phyloP scores from a whole-genome alignment of 2,888 invertebrate genomes.

The Chalcis sispes region DNA sequence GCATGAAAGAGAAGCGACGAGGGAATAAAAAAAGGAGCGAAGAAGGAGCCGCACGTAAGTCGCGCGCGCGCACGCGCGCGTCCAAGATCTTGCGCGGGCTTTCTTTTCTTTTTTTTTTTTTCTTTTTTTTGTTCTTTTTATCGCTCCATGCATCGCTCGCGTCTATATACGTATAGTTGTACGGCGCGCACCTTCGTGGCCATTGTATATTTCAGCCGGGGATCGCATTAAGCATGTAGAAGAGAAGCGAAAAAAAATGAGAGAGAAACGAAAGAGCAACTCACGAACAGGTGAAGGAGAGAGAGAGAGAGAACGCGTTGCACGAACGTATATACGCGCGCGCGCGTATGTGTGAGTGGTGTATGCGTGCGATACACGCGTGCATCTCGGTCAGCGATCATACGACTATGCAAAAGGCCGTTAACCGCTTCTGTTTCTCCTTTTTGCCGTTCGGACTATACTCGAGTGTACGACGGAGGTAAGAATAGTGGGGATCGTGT shows the following conservation, averaged over 20 bases:
- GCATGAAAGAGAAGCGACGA: no score
- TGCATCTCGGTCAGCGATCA: constrained; percentile 54
- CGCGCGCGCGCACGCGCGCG: constrained; percentile 32
- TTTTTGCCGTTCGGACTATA: constrained; percentile 41
- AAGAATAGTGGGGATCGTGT: neutral
- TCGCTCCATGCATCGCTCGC: constrained; percentile 21
- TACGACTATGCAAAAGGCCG: constrained; percentile 50
- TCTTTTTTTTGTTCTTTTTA: constrained; percentile 11
- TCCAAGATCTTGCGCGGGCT: constrained; percentile 42
- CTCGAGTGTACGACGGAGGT: neutral
- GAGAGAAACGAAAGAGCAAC: constrained; percentile 17
- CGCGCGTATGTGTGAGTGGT: neutral
- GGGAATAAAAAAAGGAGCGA: constrained; percentile 19
- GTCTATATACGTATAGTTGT: constrained; percentile 24
- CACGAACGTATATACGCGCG: neutral
- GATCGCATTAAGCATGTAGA: constrained; percentile 41
- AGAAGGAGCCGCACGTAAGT: constrained; percentile 23
- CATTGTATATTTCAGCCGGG: constrained; percentile 40
- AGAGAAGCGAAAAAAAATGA: neutral
- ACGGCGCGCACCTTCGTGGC: constrained; percentile 23
- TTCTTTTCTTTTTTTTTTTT: no score
- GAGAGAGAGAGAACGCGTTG: neutral
- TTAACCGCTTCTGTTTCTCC: constrained; percentile 52
- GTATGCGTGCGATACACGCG: constrained; percentile 35
- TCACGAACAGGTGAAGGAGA: constrained; percentile 45